Conservation (phyloP, 2,888 invertebrate genomes). For the Ecdyonurus torrentis region DNA sequence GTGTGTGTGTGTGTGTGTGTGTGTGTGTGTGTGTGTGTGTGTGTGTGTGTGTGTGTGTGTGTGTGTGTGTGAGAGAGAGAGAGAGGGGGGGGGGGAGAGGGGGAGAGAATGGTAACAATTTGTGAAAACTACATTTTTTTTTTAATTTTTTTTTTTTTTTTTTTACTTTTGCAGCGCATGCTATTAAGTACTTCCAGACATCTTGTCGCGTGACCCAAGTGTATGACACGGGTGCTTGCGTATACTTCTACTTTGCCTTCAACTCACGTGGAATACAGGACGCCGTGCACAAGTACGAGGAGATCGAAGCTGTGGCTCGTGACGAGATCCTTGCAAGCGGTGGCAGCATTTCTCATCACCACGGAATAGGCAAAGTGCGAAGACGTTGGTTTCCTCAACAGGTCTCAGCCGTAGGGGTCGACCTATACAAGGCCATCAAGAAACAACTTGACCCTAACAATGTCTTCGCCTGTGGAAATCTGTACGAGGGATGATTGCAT, state of each 20-base stretch:
- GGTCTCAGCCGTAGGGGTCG: conserved; percentile 32
- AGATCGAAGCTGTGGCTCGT: conserved; percentile 33
- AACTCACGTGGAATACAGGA: conserved; percentile 27
- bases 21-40: too few species aligned
- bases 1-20: too few species aligned
- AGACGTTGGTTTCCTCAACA: conserved; percentile 30
- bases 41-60: too few species aligned
- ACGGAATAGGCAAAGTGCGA: conserved; percentile 36
- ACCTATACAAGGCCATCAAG: conserved; percentile 33
- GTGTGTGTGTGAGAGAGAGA: too few species aligned
- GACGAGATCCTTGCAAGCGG: conserved; percentile 38
- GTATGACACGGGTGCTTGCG: conserved; percentile 39
- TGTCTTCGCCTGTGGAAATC: conserved; percentile 37
- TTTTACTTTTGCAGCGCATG: conserved; percentile 15
- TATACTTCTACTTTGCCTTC: conserved; percentile 43
- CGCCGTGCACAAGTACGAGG: conserved; percentile 33
- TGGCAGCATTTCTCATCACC: conserved; percentile 38
- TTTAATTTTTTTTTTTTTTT: not conserved
- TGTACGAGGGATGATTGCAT: too few species aligned
- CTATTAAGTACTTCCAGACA: conserved; percentile 19
- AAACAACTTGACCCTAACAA: conserved; percentile 36
- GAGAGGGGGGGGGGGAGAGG: too few species aligned
- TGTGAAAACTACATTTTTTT: not conserved
- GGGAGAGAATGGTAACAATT: too few species aligned
- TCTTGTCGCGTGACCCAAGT: conserved; percentile 34